A percentile compares a stretch with the other conserved stretches of the same genome.
Evolutionary conservation across 2,113 vertebrate species (phyloP).

Genomic region (Petrocephalus microphthalmus): DNA sequence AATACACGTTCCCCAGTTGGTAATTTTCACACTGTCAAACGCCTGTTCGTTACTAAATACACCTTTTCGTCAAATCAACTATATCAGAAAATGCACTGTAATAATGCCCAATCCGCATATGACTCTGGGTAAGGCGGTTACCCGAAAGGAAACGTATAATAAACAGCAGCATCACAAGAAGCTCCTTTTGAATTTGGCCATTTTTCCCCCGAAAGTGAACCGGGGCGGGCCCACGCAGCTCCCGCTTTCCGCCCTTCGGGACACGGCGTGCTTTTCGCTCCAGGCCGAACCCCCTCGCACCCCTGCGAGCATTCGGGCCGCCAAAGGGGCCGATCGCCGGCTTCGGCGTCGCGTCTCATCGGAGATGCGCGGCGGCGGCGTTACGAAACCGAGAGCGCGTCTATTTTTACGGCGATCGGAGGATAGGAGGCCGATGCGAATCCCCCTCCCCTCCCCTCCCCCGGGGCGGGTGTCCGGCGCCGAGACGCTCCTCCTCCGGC

Average conservation of each 20-base stretch:
- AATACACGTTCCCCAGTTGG: not conserved
- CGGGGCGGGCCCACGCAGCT: not conserved
- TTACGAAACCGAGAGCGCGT: not conserved
- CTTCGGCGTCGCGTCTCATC: not conserved
- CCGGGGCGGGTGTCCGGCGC: not conserved
- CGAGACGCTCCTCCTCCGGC: not conserved
- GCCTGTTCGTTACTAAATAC: not conserved
- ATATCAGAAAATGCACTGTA: not conserved
- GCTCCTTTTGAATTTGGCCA: not conserved
- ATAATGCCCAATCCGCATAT: not conserved
- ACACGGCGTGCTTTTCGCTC: not conserved
- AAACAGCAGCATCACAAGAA: not conserved
- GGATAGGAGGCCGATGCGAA: not conserved
- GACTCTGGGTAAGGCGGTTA: not conserved
- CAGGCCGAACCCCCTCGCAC: not conserved
- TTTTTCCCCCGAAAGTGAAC: not conserved
- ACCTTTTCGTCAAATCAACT: not conserved
- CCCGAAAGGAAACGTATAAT: no score
- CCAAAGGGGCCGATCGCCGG: not conserved
- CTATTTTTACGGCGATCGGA: not conserved
- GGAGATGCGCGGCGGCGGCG: not conserved
- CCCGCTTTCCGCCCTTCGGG: not conserved
- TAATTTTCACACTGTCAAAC: not conserved
- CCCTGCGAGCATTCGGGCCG: not conserved
- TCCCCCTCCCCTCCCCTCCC: not conserved